A percentile compares a stretch with the other conserved stretches of the same genome.
Conservation (phyloP, 1,140 invertebrate genomes). For the Luehdorfia chinensis region DNA sequence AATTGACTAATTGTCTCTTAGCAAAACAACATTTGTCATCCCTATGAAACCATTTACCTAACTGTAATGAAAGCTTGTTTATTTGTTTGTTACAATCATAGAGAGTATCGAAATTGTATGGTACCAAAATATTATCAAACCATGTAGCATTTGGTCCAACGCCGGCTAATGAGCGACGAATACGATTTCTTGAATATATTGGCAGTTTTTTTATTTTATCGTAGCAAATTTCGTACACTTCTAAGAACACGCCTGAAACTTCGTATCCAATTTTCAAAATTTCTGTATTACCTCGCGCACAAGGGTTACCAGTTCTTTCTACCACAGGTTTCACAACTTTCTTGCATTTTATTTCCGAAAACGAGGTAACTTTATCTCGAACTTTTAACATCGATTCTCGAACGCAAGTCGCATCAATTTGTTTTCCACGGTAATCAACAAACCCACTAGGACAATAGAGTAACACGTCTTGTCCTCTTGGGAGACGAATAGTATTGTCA, state of each 20-base stretch:
- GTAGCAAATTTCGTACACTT: constrained; percentile 51
- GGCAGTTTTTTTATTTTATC: constrained; percentile 36
- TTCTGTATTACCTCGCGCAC: constrained; percentile 25
- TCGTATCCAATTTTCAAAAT: constrained; percentile 20
- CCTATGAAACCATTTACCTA: constrained; percentile 24
- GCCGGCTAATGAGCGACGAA: constrained; percentile 24
- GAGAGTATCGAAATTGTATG: constrained; percentile 36
- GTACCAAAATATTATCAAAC: constrained; percentile 15
- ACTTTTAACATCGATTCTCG: constrained; percentile 34
- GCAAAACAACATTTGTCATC: constrained; percentile 44
- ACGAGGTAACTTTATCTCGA: constrained; percentile 26
- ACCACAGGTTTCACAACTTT: constrained; percentile 23
- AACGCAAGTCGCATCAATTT: constrained; percentile 33
- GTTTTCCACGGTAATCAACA: constrained; percentile 11
- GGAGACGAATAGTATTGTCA: constrained; percentile 29
- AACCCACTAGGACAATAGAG: constrained; percentile 28
- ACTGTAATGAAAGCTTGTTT: constrained; percentile 26
- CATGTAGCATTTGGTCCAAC: constrained; percentile 20
- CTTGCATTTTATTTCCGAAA: constrained; percentile 40
- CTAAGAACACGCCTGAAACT: constrained; percentile 19
- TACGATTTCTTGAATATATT: constrained; percentile 37
- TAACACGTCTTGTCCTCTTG: constrained; percentile 18
- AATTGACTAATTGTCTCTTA: constrained; percentile 49
- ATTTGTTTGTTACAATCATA: constrained; percentile 48
- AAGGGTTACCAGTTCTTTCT: constrained; percentile 22